A percentile compares a stretch with the other conserved stretches of the same genome.
These are phyloP conservation scores for Blastobasis adustella DNA, from an alignment of 2,888 invertebrate species.

Conservation along the genomic window DNA sequence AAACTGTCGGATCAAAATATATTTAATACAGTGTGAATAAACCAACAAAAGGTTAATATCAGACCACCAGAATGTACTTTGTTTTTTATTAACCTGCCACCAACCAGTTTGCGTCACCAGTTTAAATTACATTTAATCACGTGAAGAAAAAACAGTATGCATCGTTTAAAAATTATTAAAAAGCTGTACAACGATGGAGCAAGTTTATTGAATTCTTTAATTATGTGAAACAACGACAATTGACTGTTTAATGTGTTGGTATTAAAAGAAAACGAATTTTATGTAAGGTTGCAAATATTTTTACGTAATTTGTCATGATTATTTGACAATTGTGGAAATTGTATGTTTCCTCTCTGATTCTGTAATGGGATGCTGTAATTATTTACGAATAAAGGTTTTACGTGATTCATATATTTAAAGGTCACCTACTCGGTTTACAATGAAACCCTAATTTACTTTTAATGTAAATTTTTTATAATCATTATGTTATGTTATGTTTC, in stretches of 20 bases:
- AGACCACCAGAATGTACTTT: constrained; percentile 42
- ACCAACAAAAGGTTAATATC: too few relatives aligned
- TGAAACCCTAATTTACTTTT: too few relatives aligned
- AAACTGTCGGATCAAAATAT: too few relatives aligned
- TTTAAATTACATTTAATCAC: constrained; percentile 44
- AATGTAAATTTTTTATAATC: too few relatives aligned
- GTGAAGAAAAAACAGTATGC: constrained; percentile 19
- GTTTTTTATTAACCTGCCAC: constrained; percentile 5
- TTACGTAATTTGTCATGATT: constrained; percentile 3
- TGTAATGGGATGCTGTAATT: too few relatives aligned
- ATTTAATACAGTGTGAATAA: too few relatives aligned
- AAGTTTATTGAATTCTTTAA: constrained; percentile 40
- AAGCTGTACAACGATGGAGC: constrained; percentile 22
- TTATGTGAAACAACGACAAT: constrained; percentile 33
- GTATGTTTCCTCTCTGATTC: too few relatives aligned
- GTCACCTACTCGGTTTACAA: too few relatives aligned
- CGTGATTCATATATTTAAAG: too few relatives aligned
- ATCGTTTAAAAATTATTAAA: constrained; percentile 10
- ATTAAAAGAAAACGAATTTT: constrained; percentile 26
- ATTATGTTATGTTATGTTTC: too few relatives aligned
- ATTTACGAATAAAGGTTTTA: too few relatives aligned
- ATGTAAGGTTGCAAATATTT: constrained; percentile 17
- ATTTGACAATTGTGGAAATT: constrained; percentile 6
- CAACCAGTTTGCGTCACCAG: constrained; percentile 30
- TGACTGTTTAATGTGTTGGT: constrained; percentile 25